Evolutionary conservation across 2,113 vertebrate genomes (phyloP), one percentile per base, ranked within the genome.

Genomic region (Petroica traversi): DNA sequence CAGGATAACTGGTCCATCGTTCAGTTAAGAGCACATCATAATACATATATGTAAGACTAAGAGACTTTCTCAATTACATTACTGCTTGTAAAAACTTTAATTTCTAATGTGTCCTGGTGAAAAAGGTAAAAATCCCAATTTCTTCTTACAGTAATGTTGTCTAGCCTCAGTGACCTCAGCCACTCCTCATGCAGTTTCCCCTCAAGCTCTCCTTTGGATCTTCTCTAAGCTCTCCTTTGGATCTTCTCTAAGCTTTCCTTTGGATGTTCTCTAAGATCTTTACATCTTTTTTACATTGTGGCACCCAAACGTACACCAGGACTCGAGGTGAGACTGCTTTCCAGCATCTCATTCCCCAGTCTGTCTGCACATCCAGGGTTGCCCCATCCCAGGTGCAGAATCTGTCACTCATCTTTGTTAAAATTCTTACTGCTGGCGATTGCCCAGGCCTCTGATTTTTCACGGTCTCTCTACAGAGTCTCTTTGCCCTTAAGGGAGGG

Each of bases 151-250:
- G 12, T 14, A 36, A 52, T 29, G 1, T 58, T 66, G 8, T 38
- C 10, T 8, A 59, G 8, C 14, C 8, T 51, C 34, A 45, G 25
- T 15, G 12, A 57, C 31, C 22, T 36, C 66, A 64, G 49, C 3
- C 4, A 2, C 34, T 49, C 31, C 8, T 49, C 17, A 9, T 12
- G 3, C 0, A 0, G 11, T 9, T 41, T 72, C 14, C 7, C 14
- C 31, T 48, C 34, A 34, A 88, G n/a, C 9, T 15, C 58, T 54
- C 25, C 48, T 80, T 64, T n/a, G n/a, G n/a, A n/a, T n/a, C n/a
- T n/a, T n/a, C n/a, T n/a, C n/a, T n/a, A n/a, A n/a, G n/a, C 9
- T 15, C 58, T 54, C 25, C 48, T 80, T 64, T 72, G 34, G 34
- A 63, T 12, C 18, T 2, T 41, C 20, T 31, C 11, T 18, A 18